A percentile compares a stretch with the other conserved stretches of the same genome.
These are phyloP conservation scores for Rhagoletis zephyria DNA, from an alignment of 1,140 invertebrate species.

Conservation along the genomic window DNA sequence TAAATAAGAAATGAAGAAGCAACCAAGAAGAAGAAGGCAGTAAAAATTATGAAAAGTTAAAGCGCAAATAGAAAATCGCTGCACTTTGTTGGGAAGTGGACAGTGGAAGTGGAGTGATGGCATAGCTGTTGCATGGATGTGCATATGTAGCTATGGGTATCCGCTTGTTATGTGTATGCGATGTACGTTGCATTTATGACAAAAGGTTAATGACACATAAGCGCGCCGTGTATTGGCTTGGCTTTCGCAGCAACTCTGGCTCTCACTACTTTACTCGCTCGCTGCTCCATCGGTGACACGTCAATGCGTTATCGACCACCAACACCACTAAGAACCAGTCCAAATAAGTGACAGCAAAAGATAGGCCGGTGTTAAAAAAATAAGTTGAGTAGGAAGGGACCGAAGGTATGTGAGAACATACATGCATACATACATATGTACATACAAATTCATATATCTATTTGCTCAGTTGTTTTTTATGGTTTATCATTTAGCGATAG, in stretches of 20 bases:
- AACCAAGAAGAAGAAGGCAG: background rate
- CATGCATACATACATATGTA: no score
- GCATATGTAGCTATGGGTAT: background rate
- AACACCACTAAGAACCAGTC: background rate
- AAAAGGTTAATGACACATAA: conserved; percentile 46
- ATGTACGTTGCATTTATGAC: conserved; percentile 17
- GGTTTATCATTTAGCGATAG: conserved; percentile 20
- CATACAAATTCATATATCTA: background rate
- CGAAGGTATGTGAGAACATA: no score
- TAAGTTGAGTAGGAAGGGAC: no score
- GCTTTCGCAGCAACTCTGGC: conserved; percentile 33
- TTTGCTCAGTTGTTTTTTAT: background rate
- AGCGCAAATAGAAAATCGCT: conserved; percentile 43
- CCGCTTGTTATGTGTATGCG: background rate
- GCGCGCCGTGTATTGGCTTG: background rate
- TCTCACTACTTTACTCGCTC: background rate
- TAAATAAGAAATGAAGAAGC: conserved; percentile 36
- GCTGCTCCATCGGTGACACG: conserved; percentile 7
- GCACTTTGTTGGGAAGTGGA: conserved; percentile 5
- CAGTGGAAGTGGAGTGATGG: no score
- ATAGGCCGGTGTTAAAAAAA: background rate
- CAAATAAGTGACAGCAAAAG: conserved; percentile 17
- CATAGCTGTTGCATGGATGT: background rate
- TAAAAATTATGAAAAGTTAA: conserved; percentile 24
- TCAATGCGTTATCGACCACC: conserved; percentile 25